Evolutionary conservation across 2,888 invertebrate species (phyloP).

Genomic region (Agonopterix subpropinquella): DNA sequence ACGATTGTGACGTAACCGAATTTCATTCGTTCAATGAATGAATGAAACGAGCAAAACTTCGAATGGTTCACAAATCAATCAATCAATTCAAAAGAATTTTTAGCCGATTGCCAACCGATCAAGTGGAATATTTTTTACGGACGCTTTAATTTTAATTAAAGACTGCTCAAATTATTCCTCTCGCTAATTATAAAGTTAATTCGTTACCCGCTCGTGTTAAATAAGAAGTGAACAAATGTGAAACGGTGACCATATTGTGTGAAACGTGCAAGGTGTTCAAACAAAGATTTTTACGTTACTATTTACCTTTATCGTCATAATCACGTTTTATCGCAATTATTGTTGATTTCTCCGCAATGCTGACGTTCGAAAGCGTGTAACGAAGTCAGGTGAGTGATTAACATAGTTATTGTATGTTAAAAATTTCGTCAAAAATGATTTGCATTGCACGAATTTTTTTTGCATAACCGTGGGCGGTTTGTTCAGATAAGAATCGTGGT

Average conservation of each 20-base stretch:
- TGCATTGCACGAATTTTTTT: conserved; percentile 7
- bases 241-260: conserved; percentile 40
- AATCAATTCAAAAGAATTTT: conserved; percentile 43
- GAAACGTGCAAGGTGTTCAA: conserved; percentile 26
- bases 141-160: conserved; percentile 16
- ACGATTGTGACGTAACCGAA: conserved; percentile 1
- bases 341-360: conserved; percentile 42
- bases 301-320: conserved; percentile 35
- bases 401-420: conserved; percentile 20
- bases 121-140: conserved; percentile 29
- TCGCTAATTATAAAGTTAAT: conserved; percentile 20
- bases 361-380: conserved; percentile 36
- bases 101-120: conserved; percentile 45
- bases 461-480: conserved; percentile 12
- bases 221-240: conserved; percentile 30
- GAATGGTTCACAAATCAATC: conserved; percentile 27
- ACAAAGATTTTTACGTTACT: conserved; percentile 33
- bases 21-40: conserved; percentile 15
- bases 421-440: conserved; percentile 13
- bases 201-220: conserved; percentile 24
- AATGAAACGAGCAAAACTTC: conserved; percentile 12
- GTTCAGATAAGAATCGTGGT: conserved; percentile 26
- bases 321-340: conserved; percentile 39
- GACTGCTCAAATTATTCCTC: conserved; percentile 28
- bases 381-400: conserved; percentile 38